Percentiles rank a stretch among this genome's conserved stretches.
Conservation (phyloP, 2,888 invertebrate genomes). For the Cosmorhoe ocellata region DNA sequence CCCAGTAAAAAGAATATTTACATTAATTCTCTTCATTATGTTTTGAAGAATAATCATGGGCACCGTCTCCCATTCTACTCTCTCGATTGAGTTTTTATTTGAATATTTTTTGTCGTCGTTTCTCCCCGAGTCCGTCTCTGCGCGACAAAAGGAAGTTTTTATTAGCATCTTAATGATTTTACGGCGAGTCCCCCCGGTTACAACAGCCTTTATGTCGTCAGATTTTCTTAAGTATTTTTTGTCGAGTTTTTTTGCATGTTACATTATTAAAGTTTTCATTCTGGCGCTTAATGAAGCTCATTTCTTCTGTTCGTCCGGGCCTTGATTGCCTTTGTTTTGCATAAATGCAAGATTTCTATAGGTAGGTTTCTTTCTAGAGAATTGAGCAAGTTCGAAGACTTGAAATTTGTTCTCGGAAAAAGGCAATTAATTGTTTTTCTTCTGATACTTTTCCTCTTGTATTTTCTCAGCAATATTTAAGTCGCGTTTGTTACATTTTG, state of each 20-base stretch:
- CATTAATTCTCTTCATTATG: constrained; percentile 84
- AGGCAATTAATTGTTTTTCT: constrained; percentile 66
- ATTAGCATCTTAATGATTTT: constrained; percentile 84
- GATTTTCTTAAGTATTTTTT: constrained; percentile 83
- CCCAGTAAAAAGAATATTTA: constrained; percentile 81
- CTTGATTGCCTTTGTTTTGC: constrained; percentile 83
- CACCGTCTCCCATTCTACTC: constrained; percentile 73
- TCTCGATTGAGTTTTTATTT: constrained; percentile 82
- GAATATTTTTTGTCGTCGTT: constrained; percentile 68
- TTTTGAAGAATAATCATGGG: constrained; percentile 83
- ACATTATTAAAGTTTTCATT: constrained; percentile 83
- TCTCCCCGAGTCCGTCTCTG: constrained; percentile 73
- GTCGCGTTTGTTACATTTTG: background rate
- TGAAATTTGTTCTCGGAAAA: constrained; percentile 65
- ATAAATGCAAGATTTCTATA: constrained; percentile 82
- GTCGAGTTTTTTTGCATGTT: constrained; percentile 80
- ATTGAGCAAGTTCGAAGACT: constrained; percentile 72
- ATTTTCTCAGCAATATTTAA: constrained; percentile 15
- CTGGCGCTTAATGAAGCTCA: constrained; percentile 82
- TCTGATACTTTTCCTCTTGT: constrained; percentile 39
- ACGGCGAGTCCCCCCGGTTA: constrained; percentile 82
- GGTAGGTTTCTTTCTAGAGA: constrained; percentile 75
- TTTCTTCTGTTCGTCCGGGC: constrained; percentile 80
- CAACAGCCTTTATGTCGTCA: constrained; percentile 83
- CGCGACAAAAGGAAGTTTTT: constrained; percentile 82